Percentiles rank a stretch among this genome's conserved stretches.
phyloP scores from a whole-genome alignment of 2,113 vertebrate species.

The Leptocoma aspasia region DNA sequence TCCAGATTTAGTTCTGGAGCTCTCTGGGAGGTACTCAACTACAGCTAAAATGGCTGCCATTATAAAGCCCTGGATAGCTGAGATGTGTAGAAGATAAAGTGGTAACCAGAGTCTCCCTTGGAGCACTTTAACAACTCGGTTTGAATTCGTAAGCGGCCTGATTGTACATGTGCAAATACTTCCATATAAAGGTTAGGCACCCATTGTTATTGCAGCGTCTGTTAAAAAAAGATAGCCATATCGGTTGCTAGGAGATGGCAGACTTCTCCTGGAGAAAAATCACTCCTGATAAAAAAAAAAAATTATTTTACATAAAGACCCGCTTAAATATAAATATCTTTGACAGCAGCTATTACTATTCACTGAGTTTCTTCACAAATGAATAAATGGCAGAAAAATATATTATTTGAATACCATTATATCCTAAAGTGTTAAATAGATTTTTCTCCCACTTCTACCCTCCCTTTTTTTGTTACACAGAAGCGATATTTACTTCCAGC shows the following conservation, averaged over 20 bases:
- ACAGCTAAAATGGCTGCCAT: constrained; percentile 20
- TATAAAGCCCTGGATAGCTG: neutral
- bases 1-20: neutral
- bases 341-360: constrained; percentile 79
- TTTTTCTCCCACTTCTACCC: constrained; percentile 10
- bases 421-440: constrained; percentile 71
- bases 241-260: constrained; percentile 77
- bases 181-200: constrained; percentile 64
- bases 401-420: constrained; percentile 72
- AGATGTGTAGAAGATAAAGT: neutral
- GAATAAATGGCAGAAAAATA: constrained; percentile 76
- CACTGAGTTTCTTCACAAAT: constrained; percentile 67
- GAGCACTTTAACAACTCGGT: constrained; percentile 59
- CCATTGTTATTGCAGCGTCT: constrained; percentile 55
- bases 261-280: constrained; percentile 74
- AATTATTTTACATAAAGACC: constrained; percentile 74
- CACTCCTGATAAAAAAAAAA: constrained; percentile 62
- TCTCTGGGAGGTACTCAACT: neutral
- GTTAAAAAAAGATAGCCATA: constrained; percentile 74
- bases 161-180: constrained; percentile 71
- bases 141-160: constrained; percentile 61
- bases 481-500: constrained; percentile 51
- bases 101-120: constrained; percentile 29
- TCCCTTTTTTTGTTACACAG: constrained; percentile 42
- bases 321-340: constrained; percentile 79